Conservation (phyloP, 2,113 vertebrate species). For the Myrmophylax atrothorax region DNA sequence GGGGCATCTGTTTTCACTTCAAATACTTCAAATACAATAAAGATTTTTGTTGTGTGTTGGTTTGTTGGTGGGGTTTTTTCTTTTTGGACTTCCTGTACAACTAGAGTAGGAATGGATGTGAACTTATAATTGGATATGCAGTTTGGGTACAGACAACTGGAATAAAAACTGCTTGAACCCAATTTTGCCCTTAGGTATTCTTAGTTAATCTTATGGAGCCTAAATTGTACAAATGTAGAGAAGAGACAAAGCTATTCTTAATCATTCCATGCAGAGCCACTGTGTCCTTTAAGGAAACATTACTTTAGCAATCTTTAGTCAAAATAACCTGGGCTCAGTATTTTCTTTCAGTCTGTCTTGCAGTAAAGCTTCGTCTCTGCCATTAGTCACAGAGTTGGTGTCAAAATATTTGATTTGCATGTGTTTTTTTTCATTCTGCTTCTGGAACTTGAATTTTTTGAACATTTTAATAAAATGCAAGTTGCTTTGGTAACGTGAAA, state of each 20-base stretch:
- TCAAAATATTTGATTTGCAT: not conserved
- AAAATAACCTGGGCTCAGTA: not conserved
- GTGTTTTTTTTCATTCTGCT: not conserved
- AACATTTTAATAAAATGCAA: not conserved
- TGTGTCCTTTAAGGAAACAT: not conserved
- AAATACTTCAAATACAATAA: slow-evolving; percentile 12
- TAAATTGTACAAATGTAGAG: not conserved
- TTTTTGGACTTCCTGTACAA: not conserved
- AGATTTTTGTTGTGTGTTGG: not conserved
- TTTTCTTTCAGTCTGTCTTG: not conserved
- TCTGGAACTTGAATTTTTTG: not conserved
- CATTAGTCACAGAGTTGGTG: not conserved
- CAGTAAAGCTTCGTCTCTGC: not conserved
- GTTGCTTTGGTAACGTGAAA: not conserved
- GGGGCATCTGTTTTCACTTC: slow-evolving; percentile 39
- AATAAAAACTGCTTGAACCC: not conserved
- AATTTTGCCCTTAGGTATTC: not conserved
- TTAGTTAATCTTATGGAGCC: not conserved
- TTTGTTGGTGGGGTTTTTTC: not conserved
- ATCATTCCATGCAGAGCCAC: not conserved
- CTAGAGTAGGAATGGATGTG: not conserved
- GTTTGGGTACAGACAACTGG: not conserved
- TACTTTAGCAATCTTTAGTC: not conserved
- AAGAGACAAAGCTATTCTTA: not conserved
- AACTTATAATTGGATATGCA: not conserved